A percentile compares a stretch with the other conserved stretches of the same genome.
These are phyloP conservation scores for Cydia fagiglandana DNA, from an alignment of 1,140 invertebrate genomes.

Conservation along the genomic window DNA sequence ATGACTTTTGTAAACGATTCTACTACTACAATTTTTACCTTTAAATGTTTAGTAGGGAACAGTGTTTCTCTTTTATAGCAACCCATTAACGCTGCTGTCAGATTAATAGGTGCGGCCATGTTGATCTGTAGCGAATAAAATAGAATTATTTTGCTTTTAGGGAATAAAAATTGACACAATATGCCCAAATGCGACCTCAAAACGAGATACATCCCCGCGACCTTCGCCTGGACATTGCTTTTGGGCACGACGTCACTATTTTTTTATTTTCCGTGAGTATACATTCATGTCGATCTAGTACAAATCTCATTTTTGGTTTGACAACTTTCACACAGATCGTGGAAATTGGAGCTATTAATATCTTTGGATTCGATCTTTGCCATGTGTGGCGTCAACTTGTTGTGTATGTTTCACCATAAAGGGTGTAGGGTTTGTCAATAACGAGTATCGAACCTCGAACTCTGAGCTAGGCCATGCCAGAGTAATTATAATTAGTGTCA, in stretches of 20 bases:
- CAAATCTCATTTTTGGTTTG: conserved; percentile 71
- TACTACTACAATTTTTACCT: not conserved
- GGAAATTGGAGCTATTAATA: conserved; percentile 71
- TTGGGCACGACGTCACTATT: conserved; percentile 94
- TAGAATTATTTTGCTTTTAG: conserved; percentile 79
- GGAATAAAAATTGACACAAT: conserved; percentile 81
- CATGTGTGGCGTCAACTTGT: conserved; percentile 45
- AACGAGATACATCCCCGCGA: conserved; percentile 96
- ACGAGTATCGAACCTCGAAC: conserved; percentile 18
- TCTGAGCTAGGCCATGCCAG: conserved; percentile 21
- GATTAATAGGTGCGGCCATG: conserved; percentile 82
- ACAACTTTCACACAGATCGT: conserved; percentile 75
- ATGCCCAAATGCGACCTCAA: conserved; percentile 96
- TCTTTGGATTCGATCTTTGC: conserved; percentile 55
- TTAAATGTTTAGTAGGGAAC: not conserved
- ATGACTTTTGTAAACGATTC: not conserved
- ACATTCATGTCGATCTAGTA: conserved; percentile 62
- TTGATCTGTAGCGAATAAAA: conserved; percentile 82
- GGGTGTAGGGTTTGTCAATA: not conserved
- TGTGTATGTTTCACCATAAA: conserved; percentile 35
- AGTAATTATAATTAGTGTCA: conserved; percentile 30
- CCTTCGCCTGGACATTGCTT: conserved; percentile 96
- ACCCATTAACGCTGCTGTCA: conserved; percentile 63
- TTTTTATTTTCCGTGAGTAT: conserved; percentile 98
- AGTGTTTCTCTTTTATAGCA: conserved; percentile 39